Conservation (phyloP, 2,888 invertebrate genomes). For the Strigamia maritima region DNA sequence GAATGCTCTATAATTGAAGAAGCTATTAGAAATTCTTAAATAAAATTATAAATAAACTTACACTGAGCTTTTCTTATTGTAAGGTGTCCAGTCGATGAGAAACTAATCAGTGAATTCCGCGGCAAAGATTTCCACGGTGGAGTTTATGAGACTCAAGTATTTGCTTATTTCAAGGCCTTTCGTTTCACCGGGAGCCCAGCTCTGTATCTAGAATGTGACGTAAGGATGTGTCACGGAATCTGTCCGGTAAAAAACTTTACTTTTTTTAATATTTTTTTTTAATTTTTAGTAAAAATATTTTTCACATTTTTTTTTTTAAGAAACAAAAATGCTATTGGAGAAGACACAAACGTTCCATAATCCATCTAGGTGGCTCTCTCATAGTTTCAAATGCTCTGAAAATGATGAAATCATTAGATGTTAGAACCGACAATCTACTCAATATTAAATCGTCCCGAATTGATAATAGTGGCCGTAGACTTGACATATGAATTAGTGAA, state of each 20-base stretch:
- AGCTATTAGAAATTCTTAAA: neutral
- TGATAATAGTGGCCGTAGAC: neutral
- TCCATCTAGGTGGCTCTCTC: constrained; percentile 52
- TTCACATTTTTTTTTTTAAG: constrained; percentile 41
- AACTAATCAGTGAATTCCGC: constrained; percentile 83
- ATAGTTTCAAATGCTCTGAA: constrained; percentile 80
- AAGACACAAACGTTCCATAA: constrained; percentile 56
- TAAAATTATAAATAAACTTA: neutral
- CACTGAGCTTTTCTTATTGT: constrained; percentile 43
- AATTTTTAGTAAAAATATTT: neutral
- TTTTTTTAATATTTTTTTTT: neutral
- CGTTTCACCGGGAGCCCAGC: constrained; percentile 91
- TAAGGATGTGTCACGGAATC: constrained; percentile 89
- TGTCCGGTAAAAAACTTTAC: constrained; percentile 61
- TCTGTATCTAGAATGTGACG: constrained; percentile 89
- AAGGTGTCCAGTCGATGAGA: constrained; percentile 88
- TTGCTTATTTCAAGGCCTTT: constrained; percentile 92
- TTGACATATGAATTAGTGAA: neutral
- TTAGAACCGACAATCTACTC: constrained; percentile 51
- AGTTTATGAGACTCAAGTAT: constrained; percentile 87
- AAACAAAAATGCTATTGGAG: constrained; percentile 47
- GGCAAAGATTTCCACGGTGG: constrained; percentile 78
- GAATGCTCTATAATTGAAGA: neutral
- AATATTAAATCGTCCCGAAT: neutral
- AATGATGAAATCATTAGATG: constrained; percentile 81